These are phyloP conservation scores for Platorchestia sp. DNA, from an alignment of 1,140 invertebrate genomes.

Conservation along the genomic window DNA sequence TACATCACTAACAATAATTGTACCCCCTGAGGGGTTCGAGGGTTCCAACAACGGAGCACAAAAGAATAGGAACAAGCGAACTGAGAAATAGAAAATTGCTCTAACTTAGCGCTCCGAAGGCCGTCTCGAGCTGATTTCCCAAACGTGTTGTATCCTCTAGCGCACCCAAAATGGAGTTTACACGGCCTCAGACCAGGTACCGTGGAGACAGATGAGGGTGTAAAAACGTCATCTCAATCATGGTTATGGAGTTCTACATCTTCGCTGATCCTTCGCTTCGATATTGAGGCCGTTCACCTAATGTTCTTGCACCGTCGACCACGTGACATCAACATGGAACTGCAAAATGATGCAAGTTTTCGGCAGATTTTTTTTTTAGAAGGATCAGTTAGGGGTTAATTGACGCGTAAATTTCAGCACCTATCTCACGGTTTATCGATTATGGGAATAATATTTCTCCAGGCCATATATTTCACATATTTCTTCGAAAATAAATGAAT, in stretches of 20 bases:
- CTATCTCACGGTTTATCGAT: background rate
- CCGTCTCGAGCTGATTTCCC: constrained; percentile 14
- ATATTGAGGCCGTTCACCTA: background rate
- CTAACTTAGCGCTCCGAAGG: background rate
- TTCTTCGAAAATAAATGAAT: too few species aligned
- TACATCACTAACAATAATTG: too few species aligned
- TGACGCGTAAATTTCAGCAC: background rate
- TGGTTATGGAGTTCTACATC: constrained; percentile 27
- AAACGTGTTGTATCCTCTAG: constrained; percentile 8
- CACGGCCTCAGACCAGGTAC: constrained; percentile 2
- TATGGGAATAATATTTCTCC: background rate
- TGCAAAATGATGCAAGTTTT: background rate
- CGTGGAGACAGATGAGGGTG: background rate
- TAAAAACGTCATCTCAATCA: constrained; percentile 50
- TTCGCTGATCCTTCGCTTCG: background rate
- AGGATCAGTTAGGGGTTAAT: background rate
- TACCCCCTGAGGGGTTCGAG: too few species aligned
- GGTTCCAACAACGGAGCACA: background rate
- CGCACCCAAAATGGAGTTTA: constrained; percentile 1
- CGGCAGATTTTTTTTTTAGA: too few species aligned
- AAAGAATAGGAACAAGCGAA: background rate
- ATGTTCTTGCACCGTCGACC: background rate
- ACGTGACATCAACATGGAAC: background rate
- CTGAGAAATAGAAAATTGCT: background rate
- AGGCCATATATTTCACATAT: background rate